A percentile compares a stretch with the other conserved stretches of the same genome.
Conservation (phyloP, 1,140 invertebrate species). For the Heliconius hewitsoni region DNA sequence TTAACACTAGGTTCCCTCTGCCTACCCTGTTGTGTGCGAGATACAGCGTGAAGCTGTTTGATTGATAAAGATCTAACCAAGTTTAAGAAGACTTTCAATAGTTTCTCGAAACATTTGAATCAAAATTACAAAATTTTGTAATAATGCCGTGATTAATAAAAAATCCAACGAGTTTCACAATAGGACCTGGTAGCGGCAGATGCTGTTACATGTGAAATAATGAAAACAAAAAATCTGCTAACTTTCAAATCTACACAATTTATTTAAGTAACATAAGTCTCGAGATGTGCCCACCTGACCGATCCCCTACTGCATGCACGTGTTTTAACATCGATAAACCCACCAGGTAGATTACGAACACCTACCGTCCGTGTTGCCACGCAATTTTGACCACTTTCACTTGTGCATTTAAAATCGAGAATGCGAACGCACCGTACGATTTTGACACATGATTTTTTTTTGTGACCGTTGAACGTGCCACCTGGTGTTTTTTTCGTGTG, state of each 20-base stretch:
- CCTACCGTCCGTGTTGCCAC: conserved; percentile 43
- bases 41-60: too few species aligned
- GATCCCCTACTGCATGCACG: conserved; percentile 63
- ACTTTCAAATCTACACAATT: conserved; percentile 51
- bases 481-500: conserved; percentile 72
- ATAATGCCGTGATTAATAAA: neutral
- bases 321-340: conserved; percentile 62
- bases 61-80: neutral
- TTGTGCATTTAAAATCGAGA: conserved; percentile 46
- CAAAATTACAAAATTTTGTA: neutral
- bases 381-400: conserved; percentile 51
- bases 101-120: neutral
- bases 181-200: conserved; percentile 31
- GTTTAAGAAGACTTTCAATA: neutral
- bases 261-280: conserved; percentile 53
- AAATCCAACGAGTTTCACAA: neutral
- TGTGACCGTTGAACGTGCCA: conserved; percentile 65
- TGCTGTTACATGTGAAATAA: conserved; percentile 30
- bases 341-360: conserved; percentile 56
- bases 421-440: conserved; percentile 43
- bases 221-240: conserved; percentile 41
- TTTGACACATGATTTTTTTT: conserved; percentile 48
- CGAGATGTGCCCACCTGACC: conserved; percentile 62
- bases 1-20: too few species aligned
- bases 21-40: too few species aligned